Percentiles rank a stretch among this genome's conserved stretches.
These are phyloP conservation scores for Pseudomyrmex flavicornis DNA, from an alignment of 1,140 invertebrate genomes.

Conservation along the genomic window DNA sequence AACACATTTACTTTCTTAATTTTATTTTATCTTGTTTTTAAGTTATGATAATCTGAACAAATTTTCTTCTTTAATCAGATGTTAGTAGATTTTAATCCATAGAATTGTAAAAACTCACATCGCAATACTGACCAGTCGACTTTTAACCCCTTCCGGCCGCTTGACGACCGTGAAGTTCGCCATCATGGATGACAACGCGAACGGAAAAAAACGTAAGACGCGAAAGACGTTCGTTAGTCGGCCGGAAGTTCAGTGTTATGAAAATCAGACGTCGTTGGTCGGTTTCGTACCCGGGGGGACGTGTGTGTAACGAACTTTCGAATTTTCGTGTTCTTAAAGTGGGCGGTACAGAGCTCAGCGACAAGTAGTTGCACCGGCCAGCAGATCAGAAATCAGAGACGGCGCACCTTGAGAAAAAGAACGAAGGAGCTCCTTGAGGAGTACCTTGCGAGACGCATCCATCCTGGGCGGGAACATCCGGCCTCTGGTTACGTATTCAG, in stretches of 20 bases:
- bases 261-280: constrained; percentile 79
- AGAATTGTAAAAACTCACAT: neutral
- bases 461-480: constrained; percentile 85
- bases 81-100: neutral
- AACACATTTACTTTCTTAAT: too few relatives aligned
- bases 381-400: constrained; percentile 85
- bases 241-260: constrained; percentile 82
- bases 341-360: constrained; percentile 70
- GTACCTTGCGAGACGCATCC: constrained; percentile 80
- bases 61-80: neutral
- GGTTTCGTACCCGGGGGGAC: constrained; percentile 49
- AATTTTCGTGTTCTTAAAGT: constrained; percentile 61
- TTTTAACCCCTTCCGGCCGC: constrained; percentile 33
- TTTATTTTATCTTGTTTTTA: too few relatives aligned
- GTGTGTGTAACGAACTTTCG: constrained; percentile 78
- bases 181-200: neutral
- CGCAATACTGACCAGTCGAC: constrained; percentile 6
- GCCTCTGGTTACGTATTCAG: constrained; percentile 83
- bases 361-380: constrained; percentile 83
- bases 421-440: constrained; percentile 73
- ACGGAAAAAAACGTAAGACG: neutral
- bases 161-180: constrained; percentile 10
- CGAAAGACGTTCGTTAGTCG: constrained; percentile 81
- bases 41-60: neutral
- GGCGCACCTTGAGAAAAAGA: constrained; percentile 71